Conservation (phyloP, 2,797 vertebrate genomes). For the Hylomyscus alleni region DNA sequence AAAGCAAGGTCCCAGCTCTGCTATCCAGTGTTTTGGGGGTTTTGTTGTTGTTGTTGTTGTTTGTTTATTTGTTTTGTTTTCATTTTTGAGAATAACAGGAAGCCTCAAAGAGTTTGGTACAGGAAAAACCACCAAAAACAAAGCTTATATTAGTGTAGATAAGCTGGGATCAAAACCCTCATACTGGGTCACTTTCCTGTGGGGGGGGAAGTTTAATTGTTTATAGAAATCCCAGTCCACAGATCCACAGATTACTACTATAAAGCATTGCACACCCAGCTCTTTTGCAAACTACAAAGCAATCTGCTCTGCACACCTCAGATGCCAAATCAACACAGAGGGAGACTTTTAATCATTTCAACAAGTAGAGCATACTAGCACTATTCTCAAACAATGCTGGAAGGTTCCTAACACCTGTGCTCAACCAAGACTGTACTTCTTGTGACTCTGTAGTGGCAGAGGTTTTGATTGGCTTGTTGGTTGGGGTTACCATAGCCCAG, state of each 20-base stretch:
- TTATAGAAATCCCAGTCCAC: conserved; percentile 61
- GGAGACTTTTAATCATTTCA: conserved; percentile 75
- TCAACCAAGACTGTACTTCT: background rate
- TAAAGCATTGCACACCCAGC: conserved; percentile 67
- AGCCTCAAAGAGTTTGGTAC: conserved; percentile 55
- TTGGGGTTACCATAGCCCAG: conserved; percentile 24
- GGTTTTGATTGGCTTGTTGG: conserved; percentile 49
- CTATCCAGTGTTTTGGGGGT: no score
- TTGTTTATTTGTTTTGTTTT: background rate
- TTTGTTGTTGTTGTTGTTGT: no score
- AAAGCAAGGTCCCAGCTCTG: background rate
- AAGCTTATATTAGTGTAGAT: conserved; percentile 32
- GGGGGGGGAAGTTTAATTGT: conserved; percentile 46
- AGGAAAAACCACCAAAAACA: conserved; percentile 42
- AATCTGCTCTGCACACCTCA: background rate
- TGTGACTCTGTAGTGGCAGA: background rate
- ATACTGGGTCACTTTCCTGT: background rate
- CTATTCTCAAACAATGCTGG: conserved; percentile 48
- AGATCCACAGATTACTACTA: conserved; percentile 70
- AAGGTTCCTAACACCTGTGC: conserved; percentile 54
- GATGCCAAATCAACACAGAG: conserved; percentile 63
- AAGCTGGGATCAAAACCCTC: conserved; percentile 41
- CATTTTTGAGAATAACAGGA: conserved; percentile 52
- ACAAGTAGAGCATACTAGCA: conserved; percentile 45
- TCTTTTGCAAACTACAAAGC: conserved; percentile 61